These are phyloP conservation scores for Vipera latastei DNA, from an alignment of 2,797 vertebrate species.

Conservation along the genomic window DNA sequence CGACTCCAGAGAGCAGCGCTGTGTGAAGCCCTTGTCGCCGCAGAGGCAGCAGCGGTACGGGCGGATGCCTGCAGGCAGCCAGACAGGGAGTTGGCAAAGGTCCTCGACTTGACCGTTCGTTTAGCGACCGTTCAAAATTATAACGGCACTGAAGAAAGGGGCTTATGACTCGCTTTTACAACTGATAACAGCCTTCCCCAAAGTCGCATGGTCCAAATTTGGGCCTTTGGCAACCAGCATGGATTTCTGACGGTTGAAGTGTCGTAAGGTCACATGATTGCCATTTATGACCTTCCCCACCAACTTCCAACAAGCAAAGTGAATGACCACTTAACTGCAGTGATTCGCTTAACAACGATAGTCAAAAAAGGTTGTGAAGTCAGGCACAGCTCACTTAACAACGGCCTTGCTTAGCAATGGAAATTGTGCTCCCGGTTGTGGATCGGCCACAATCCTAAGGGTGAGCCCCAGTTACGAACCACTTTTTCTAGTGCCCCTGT, in stretches of 20 bases:
- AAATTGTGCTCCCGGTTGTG: background rate
- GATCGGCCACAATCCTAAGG: too few species aligned
- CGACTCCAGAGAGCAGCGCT: constrained; percentile 88
- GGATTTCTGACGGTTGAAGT: background rate
- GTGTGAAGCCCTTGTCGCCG: constrained; percentile 87
- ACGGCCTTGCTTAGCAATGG: background rate
- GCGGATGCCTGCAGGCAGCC: constrained; percentile 75
- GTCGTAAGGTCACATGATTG: too few species aligned
- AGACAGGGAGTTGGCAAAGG: background rate
- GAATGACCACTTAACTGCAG: background rate
- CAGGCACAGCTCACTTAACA: background rate
- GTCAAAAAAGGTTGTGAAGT: background rate
- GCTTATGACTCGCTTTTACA: background rate
- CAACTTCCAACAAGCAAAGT: background rate
- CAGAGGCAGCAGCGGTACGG: constrained; percentile 85
- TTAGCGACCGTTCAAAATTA: background rate
- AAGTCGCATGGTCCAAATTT: background rate
- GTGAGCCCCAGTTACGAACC: background rate
- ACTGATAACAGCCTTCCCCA: background rate
- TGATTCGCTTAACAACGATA: background rate
- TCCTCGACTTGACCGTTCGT: too few species aligned
- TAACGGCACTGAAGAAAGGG: background rate
- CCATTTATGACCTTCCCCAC: too few species aligned
- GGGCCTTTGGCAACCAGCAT: background rate
- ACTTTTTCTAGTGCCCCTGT: background rate